Evolutionary conservation across 1,140 invertebrate species (phyloP).

Genomic region (Drosophila parabipectinata): DNA sequence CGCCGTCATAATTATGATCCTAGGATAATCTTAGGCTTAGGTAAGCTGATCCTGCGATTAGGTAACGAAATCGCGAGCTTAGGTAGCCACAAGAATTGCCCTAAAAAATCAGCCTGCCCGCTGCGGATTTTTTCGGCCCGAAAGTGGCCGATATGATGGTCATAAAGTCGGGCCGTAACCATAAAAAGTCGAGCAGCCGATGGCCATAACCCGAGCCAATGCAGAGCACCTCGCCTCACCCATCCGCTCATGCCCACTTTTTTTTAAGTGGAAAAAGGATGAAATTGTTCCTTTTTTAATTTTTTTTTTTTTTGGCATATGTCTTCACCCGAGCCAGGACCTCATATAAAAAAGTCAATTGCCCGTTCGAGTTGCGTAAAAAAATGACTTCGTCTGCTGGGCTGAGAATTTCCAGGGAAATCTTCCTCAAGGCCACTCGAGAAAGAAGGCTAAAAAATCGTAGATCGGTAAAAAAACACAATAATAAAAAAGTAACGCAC

Average conservation of each 20-base stretch:
- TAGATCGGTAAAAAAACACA: conserved; percentile 38
- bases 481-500: conserved; percentile 49
- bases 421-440: conserved; percentile 45
- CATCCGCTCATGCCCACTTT: conserved; percentile 29
- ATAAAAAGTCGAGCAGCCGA: conserved; percentile 76
- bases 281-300: conserved; percentile 26
- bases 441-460: conserved; percentile 31
- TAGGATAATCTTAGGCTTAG: conserved; percentile 81
- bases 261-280: conserved; percentile 77
- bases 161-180: conserved; percentile 62
- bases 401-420: conserved; percentile 47
- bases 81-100: conserved; percentile 77
- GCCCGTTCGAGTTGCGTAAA: conserved; percentile 61
- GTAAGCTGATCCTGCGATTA: conserved; percentile 78
- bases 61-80: conserved; percentile 76
- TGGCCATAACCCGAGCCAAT: conserved; percentile 57
- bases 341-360: conserved; percentile 73
- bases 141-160: conserved; percentile 25
- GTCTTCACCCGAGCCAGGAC: conserved; percentile 23
- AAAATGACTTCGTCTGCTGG: conserved; percentile 21
- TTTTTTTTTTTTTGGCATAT: conserved; percentile 37
- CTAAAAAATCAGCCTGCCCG: conserved; percentile 61
- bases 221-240: conserved; percentile 40
- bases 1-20: conserved; percentile 81
- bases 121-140: conserved; percentile 9